Conservation (phyloP, 2,797 vertebrate genomes). For the Eulemur coronatus region DNA sequence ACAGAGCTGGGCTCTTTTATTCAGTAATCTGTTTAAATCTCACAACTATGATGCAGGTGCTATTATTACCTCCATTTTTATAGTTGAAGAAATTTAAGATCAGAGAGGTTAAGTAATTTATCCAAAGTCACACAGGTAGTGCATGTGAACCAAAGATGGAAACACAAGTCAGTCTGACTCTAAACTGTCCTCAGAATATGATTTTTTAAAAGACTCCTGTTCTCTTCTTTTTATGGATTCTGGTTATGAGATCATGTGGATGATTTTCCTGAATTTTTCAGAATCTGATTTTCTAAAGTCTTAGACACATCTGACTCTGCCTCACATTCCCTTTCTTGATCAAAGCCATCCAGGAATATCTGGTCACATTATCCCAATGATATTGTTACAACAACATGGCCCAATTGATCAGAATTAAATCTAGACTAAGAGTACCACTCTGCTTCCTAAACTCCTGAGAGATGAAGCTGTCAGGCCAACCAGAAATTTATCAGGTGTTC, state of each 20-base stretch:
- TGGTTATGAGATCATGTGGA: neutral
- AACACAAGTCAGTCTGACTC: neutral
- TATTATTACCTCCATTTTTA: neutral
- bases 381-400: neutral
- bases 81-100: neutral
- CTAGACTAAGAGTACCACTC: neutral
- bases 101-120: neutral
- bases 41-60: neutral
- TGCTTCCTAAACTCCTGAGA: neutral
- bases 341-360: neutral
- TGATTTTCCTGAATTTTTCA: conserved; percentile 9
- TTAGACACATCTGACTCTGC: neutral
- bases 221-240: neutral
- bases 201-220: neutral
- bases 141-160: neutral
- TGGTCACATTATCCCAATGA: neutral
- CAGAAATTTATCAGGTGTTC: neutral
- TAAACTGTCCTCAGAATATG: neutral
- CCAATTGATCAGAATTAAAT: neutral
- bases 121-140: neutral
- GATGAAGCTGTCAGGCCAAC: neutral
- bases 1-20: neutral
- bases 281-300: conserved; percentile 19
- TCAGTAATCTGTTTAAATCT: neutral
- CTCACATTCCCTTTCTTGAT: neutral